Base-by-base conservation (phyloP, 2,888 invertebrate species). In the Leptothorax acervorum region DNA sequence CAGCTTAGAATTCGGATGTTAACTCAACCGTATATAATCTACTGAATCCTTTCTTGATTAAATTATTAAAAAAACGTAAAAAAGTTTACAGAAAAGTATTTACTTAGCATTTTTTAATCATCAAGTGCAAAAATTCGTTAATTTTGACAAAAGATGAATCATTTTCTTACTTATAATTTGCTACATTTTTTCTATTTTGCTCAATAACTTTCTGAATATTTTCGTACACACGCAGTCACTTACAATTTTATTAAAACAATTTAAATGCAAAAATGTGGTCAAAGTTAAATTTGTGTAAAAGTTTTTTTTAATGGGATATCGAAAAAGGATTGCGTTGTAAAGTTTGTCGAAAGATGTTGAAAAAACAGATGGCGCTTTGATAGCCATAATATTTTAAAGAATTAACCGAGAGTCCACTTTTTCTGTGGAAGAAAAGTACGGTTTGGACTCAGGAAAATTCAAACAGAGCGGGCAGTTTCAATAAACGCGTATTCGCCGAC, bases 401-500 rank as follows among this genome's bases (percentile, higher is more conserved):
- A 71, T 79, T 79, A 73, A 60, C 60, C 35, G 74, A 11, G 18
- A 23, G 39, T 82, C 55, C 42, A 65, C n/a, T 82, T 73, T 82
- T 53, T 76, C 63, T 18, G 12, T 11, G n/a, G 3, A 57, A 63
- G 62, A 60, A 42, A 70, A n/a, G 39, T 60, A 70, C 23, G 42
- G 45, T 8, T 39, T 28, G 23, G 23, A 51, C 35, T 53, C 12
- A 18, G 28, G 48, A 74, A 74, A 85, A 85, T 79, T 79, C 68
- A 85, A 85, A 85, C 74, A 71, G 48, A 68, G 53, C 42, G 74
- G 63, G 60, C 73, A 66, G 75, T 86, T 75, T 86, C 83, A 75
- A 86, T 86, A 75, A 86, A 82, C 76, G 73, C 68, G 51, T 68
- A 65, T 79, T 85, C 55, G 65, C 48, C 48, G 84, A 35, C 35